phyloP scores from a whole-genome alignment of 2,113 vertebrate genomes.

The Todiramphus saurophagus region DNA sequence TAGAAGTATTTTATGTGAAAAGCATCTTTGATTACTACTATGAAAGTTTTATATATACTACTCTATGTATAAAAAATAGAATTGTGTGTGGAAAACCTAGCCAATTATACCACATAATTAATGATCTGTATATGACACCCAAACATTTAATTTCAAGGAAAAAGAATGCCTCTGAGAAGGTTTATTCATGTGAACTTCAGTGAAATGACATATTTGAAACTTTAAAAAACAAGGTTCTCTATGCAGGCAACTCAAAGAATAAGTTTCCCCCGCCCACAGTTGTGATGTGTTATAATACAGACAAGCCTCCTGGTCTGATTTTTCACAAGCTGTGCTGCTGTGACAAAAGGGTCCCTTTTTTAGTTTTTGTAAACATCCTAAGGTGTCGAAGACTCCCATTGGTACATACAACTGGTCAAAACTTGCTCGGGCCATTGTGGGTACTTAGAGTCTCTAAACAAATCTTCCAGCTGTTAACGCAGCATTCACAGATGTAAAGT shows the following conservation, averaged over 20 bases:
- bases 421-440: neutral
- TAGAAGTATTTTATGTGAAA: neutral
- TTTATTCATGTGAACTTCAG: neutral
- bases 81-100: neutral
- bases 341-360: neutral
- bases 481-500: neutral
- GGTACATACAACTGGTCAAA: neutral
- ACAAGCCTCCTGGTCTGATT: neutral
- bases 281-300: neutral
- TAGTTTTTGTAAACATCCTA: neutral
- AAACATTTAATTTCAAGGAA: neutral
- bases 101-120: neutral
- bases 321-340: neutral
- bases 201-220: neutral
- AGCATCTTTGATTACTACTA: neutral
- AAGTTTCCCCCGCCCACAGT: neutral
- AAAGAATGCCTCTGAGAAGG: neutral
- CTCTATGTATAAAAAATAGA: neutral
- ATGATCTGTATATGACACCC: neutral
- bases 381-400: neutral
- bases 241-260: neutral
- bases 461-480: neutral
- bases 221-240: neutral
- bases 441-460: neutral
- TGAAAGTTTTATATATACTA: neutral